Base-by-base conservation (phyloP, 2,888 invertebrate species). In the Tribolium freemani region DNA sequence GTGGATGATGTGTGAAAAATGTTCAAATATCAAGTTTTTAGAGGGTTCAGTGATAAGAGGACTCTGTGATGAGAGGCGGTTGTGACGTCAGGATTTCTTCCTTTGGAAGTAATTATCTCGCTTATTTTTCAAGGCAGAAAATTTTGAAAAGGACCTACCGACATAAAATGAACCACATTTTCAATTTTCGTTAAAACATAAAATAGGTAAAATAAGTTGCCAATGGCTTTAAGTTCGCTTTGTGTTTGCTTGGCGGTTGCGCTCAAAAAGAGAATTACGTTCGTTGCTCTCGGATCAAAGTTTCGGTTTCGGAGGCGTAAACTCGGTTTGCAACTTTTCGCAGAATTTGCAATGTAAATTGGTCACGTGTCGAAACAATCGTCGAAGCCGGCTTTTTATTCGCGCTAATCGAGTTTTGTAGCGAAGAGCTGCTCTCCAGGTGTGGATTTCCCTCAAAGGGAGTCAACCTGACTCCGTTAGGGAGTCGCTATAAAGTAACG, bases 401-500 rank as follows among this genome's bases (percentile, higher is more conserved):
- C 8, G 38, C 48, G 48, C 11, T 16, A 48, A 48, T 16, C 48
- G 16, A 38, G 44, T 58, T 44, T 21, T 21, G 46, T 1, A 26
- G 26, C 26, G 26, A 26, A 26, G 58, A 50, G 38, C 53, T 54
- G 11, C 64, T 64, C 64, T 64, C 64, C 53, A 64, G 64, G 53
- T 64, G 88, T 90, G 88, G 89, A 88, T 85, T 87, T 89, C 90
- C 91, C 91, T 91, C 92, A 92, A 88, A 91, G 91, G 93, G 94
- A 93, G 93, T 95, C 95, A 95, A 95, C 94, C 95, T 95, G 95
- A 96, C 95, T 95, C 95, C 94, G 95, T 95, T 95, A 95, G 95
- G 95, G 95, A 96, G 95, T 95, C 95, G 91, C 93, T 92, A 89
- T 89, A 89, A 89, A 89, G 87, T 90, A 90, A 94, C 94, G 94